These are phyloP conservation scores for Beris chalybata DNA, from an alignment of 2,888 invertebrate genomes.

Conservation along the genomic window DNA sequence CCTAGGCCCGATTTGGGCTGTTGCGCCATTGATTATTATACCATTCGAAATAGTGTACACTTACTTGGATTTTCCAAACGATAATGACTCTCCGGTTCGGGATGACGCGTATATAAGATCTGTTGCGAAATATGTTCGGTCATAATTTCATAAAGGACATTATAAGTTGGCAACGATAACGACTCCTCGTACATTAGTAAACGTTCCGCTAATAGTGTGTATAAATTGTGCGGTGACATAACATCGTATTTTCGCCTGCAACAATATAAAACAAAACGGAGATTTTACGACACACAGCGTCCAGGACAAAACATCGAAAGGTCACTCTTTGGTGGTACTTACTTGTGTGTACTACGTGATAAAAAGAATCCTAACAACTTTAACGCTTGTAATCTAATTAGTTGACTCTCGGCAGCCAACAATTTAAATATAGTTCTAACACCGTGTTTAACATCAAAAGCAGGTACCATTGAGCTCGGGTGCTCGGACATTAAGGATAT, in stretches of 20 bases:
- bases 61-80: constrained; percentile 95
- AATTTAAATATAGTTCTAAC: constrained; percentile 96
- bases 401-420: constrained; percentile 92
- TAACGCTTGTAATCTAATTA: constrained; percentile 92
- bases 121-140: constrained; percentile 97
- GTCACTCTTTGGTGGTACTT: constrained; percentile 49
- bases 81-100: constrained; percentile 93
- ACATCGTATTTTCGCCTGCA: constrained; percentile 95
- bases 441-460: constrained; percentile 97
- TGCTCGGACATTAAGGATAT: constrained; percentile 98
- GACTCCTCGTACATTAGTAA: constrained; percentile 86
- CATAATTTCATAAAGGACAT: constrained; percentile 97
- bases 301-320: not conserved
- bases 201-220: constrained; percentile 92
- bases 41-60: constrained; percentile 50
- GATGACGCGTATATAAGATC: constrained; percentile 89
- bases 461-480: constrained; percentile 98
- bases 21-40: too few relatives aligned
- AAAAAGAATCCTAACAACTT: constrained; percentile 97
- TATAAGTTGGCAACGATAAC: constrained; percentile 93
- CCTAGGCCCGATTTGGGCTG: too few relatives aligned
- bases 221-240: constrained; percentile 98
- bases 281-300: not conserved
- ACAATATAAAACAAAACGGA: constrained; percentile 21
- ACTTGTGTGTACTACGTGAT: constrained; percentile 98